These are phyloP conservation scores for Tauraco erythrolophus DNA, from an alignment of 2,113 vertebrate genomes.

Conservation along the genomic window DNA sequence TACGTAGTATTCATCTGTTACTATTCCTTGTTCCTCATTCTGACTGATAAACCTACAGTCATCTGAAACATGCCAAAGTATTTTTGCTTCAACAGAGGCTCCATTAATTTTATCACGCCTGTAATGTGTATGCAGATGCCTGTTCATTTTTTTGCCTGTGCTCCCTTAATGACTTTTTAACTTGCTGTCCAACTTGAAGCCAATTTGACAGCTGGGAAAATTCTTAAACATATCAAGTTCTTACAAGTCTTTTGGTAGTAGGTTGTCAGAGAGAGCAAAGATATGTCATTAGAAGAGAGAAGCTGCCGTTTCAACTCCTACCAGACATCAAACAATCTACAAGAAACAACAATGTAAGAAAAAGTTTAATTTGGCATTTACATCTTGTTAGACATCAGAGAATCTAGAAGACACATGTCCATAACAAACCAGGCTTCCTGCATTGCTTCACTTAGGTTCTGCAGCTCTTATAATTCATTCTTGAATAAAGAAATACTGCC, in stretches of 20 bases:
- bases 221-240: conserved; percentile 19
- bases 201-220: conserved; percentile 50
- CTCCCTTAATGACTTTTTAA: conserved; percentile 54
- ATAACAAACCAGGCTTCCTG: not conserved
- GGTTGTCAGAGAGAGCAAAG: conserved; percentile 43
- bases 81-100: not conserved
- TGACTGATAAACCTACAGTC: not conserved
- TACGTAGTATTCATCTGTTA: conserved; percentile 34
- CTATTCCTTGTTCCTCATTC: not conserved
- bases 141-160: not conserved
- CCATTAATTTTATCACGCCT: not conserved
- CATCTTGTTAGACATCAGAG: conserved; percentile 36
- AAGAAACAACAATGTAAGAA: conserved; percentile 47
- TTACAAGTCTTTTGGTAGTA: conserved; percentile 39
- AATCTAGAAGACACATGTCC: not conserved
- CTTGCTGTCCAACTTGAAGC: conserved; percentile 48
- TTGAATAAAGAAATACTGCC: not conserved
- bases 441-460: not conserved
- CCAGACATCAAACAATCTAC: conserved; percentile 51
- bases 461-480: not conserved
- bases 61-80: not conserved
- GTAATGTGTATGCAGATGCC: too few species aligned
- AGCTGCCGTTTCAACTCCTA: conserved; percentile 44
- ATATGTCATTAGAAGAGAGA: conserved; percentile 44
- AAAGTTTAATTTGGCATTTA: conserved; percentile 22